Percentiles rank a stretch among this genome's conserved stretches.
These are phyloP conservation scores for Drosophila rhopaloa DNA, from an alignment of 1,140 invertebrate genomes.

Conservation along the genomic window DNA sequence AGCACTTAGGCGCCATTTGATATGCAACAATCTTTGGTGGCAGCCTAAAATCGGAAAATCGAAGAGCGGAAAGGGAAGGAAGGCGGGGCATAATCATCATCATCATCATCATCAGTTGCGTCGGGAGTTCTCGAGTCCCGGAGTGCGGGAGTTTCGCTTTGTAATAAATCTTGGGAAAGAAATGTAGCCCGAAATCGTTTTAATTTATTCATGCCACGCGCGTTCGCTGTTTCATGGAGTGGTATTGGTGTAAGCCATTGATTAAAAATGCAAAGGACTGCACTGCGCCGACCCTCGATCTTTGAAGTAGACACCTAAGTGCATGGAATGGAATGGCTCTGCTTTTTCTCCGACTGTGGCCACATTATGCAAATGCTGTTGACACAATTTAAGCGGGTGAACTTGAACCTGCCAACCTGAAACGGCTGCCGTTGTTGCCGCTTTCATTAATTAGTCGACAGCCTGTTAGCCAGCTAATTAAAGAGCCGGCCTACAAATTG, in stretches of 20 bases:
- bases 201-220: conserved; percentile 79
- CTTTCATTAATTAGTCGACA: conserved; percentile 62
- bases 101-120: conserved; percentile 39
- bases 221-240: conserved; percentile 23
- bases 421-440: conserved; percentile 15
- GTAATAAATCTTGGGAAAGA: conserved; percentile 69
- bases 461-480: conserved; percentile 66
- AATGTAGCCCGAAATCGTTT: conserved; percentile 69
- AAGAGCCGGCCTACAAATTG: conserved; percentile 65
- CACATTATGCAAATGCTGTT: conserved; percentile 60
- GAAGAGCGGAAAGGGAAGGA: conserved; percentile 11
- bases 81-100: conserved; percentile 59
- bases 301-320: conserved; percentile 28
- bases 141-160: conserved; percentile 27
- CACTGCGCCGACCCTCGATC: conserved; percentile 46
- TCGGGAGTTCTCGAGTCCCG: conserved; percentile 6
- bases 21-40: conserved; percentile 79
- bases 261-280: conserved; percentile 75
- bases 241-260: conserved; percentile 30
- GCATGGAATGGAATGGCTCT: conserved; percentile 25
- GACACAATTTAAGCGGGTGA: conserved; percentile 18
- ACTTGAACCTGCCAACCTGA: conserved; percentile 19
- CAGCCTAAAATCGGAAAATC: conserved; percentile 21
- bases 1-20: conserved; percentile 76
- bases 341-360: conserved; percentile 17